Evolutionary conservation across 2,113 vertebrate genomes (phyloP).

Genomic region (Pteropus alecto): DNA sequence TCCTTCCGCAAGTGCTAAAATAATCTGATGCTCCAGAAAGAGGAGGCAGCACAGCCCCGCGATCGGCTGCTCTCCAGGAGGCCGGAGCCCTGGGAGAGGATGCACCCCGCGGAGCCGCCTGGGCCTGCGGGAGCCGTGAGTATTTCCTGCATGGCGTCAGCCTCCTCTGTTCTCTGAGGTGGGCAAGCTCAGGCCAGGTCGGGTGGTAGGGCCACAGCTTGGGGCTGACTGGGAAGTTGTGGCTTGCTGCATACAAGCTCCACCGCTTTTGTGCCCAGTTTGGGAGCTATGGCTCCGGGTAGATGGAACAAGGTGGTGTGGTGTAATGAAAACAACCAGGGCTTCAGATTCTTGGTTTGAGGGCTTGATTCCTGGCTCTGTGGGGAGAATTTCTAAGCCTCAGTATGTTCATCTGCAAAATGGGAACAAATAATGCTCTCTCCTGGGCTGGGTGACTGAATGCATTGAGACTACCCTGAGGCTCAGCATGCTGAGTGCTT

Average conservation of each 20-base stretch:
- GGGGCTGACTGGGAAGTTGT: not conserved
- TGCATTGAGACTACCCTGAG: not conserved
- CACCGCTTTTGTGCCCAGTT: not conserved
- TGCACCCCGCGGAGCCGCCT: conserved; percentile 63
- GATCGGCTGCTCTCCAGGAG: not conserved
- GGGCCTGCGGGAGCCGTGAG: conserved; percentile 77
- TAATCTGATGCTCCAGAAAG: conserved; percentile 70
- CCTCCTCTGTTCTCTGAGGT: not conserved
- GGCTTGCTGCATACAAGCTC: not conserved
- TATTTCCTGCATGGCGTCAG: conserved; percentile 6
- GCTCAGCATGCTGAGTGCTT: not conserved
- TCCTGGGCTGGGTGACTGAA: not conserved
- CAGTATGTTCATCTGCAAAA: not conserved
- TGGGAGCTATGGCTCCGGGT: not conserved
- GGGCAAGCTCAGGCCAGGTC: not conserved
- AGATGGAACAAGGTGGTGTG: not conserved
- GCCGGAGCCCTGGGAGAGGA: conserved; percentile 58
- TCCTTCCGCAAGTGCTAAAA: conserved; percentile 88
- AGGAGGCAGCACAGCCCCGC: not conserved
- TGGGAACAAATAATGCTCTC: not conserved
- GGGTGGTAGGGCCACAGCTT: not conserved
- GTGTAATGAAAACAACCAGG: not conserved
- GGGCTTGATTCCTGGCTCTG: not conserved
- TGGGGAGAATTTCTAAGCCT: not conserved
- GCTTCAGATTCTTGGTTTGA: not conserved